These are phyloP conservation scores for Gambusia yucatana DNA, from an alignment of 2,797 vertebrate genomes.

Conservation along the genomic window DNA sequence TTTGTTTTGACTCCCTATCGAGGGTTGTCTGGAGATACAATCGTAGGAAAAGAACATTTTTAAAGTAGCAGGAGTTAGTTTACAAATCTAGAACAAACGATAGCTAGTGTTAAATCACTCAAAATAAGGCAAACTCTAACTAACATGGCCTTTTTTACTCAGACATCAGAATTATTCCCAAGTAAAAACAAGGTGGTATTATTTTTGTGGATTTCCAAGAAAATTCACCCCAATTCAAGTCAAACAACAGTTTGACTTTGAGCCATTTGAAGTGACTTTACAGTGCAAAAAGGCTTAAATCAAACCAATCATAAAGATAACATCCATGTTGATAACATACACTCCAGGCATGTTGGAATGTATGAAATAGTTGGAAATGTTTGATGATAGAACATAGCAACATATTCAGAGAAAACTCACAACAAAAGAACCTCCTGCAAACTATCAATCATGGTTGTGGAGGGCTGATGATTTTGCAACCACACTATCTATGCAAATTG, in stretches of 20 bases:
- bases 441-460: background rate
- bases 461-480: no score
- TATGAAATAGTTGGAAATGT: background rate
- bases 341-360: background rate
- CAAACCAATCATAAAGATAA: background rate
- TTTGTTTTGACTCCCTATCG: background rate
- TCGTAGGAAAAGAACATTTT: background rate
- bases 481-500: background rate
- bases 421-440: background rate
- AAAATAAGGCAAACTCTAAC: background rate
- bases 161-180: background rate
- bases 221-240: background rate
- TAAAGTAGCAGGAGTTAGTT: no score
- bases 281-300: background rate
- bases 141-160: background rate
- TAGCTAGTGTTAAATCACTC: background rate
- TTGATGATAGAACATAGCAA: background rate
- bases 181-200: background rate
- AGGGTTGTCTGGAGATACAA: slow-evolving; percentile 5
- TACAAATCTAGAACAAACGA: no score
- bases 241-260: no score
- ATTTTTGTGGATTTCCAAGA: background rate
- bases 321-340: background rate
- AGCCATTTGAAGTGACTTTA: background rate
- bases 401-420: background rate